Evolutionary conservation across 2,113 vertebrate genomes (phyloP).

Genomic region (Hemibagrus wyckioides): DNA sequence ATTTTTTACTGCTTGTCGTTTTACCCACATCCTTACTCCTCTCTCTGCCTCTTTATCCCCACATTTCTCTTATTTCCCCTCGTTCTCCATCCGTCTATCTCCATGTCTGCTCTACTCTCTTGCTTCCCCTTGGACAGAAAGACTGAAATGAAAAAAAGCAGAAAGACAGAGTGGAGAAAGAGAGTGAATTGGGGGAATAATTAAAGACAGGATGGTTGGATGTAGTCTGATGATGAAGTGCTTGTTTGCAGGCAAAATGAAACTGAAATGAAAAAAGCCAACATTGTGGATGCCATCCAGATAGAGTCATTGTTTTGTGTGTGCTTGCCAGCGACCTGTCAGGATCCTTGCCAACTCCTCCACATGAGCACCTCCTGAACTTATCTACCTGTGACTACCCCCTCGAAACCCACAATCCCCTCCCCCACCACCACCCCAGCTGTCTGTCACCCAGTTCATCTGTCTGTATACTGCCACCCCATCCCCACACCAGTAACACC

Average conservation of each 20-base stretch:
- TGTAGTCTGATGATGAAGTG: neutral
- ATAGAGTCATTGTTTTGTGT: neutral
- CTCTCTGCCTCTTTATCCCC: too few relatives aligned
- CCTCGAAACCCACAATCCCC: neutral
- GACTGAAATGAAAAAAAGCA: too few relatives aligned
- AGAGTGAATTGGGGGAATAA: neutral
- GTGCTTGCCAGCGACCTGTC: neutral
- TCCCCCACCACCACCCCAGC: neutral
- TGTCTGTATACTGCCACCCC: neutral
- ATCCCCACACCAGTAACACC: neutral
- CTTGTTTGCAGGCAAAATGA: neutral
- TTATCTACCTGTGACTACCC: neutral
- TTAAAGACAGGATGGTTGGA: neutral
- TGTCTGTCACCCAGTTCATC: neutral
- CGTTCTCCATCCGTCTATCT: neutral
- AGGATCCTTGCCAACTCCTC: neutral
- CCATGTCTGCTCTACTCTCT: neutral
- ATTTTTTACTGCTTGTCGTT: neutral
- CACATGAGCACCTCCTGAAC: neutral
- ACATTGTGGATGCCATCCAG: neutral
- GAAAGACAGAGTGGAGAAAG: neutral
- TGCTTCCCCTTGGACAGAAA: too few relatives aligned
- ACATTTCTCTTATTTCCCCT: neutral
- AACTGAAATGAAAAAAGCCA: neutral
- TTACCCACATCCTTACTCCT: too few relatives aligned